Conservation (phyloP, 1,140 invertebrate species). For the Bombus balteatus region DNA sequence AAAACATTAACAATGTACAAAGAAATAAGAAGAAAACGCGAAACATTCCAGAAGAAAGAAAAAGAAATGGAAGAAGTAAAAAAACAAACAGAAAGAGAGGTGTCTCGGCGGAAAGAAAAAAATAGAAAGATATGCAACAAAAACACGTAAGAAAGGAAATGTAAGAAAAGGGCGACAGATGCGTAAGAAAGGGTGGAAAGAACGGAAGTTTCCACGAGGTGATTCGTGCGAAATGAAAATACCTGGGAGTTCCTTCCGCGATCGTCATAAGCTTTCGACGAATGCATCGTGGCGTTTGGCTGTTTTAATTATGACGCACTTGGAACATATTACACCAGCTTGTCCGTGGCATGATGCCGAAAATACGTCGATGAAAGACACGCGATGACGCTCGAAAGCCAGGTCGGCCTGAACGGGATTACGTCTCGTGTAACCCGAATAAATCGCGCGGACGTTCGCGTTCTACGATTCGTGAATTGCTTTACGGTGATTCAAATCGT, state of each 20-base stretch:
- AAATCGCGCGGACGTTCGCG: constrained; percentile 5
- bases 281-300: constrained; percentile 22
- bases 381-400: constrained; percentile 50
- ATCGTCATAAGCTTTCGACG: constrained; percentile 40
- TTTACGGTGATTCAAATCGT: not conserved
- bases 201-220: no score
- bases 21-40: not conserved
- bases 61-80: not conserved
- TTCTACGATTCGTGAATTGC: not conserved
- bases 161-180: not conserved
- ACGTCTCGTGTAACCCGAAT: constrained; percentile 25
- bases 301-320: constrained; percentile 64
- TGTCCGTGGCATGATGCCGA: constrained; percentile 45
- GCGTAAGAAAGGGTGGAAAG: not conserved
- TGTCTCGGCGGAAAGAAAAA: not conserved
- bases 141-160: not conserved
- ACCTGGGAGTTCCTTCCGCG: constrained; percentile 21
- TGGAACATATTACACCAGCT: constrained; percentile 42
- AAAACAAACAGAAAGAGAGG: not conserved
- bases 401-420: constrained; percentile 9
- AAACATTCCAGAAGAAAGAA: not conserved
- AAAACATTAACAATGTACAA: no score
- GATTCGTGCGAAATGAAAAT: not conserved
- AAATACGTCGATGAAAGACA: constrained; percentile 57
- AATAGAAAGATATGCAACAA: not conserved